phyloP scores from a whole-genome alignment of 2,888 invertebrate genomes.

The Galerucella pusilla region DNA sequence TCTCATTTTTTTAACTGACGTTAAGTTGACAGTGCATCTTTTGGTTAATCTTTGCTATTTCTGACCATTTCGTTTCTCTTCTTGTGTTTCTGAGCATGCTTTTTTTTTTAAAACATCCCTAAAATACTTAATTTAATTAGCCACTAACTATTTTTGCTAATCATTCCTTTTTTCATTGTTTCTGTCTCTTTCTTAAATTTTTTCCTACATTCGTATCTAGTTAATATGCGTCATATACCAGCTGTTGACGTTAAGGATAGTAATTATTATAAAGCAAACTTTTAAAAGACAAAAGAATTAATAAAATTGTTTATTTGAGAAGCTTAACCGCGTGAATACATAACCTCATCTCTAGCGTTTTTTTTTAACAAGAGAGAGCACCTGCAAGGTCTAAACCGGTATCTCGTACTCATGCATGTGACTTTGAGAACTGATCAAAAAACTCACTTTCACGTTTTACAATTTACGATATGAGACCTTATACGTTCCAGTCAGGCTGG shows the following conservation, averaged over 20 bases:
- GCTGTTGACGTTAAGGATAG: background rate
- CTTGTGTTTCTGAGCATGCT: too few species aligned
- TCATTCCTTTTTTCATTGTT: too few species aligned
- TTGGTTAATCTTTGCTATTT: too few species aligned
- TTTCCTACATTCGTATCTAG: too few species aligned
- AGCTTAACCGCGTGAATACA: background rate
- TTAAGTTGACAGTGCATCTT: too few species aligned
- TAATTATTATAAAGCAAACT: background rate
- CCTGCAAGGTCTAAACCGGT: conserved; percentile 50
- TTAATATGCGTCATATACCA: background rate
- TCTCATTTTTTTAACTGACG: too few species aligned
- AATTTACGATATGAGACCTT: conserved; percentile 19
- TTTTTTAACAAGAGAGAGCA: conserved; percentile 32
- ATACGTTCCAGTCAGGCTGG: background rate
- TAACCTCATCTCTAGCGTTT: conserved; percentile 4
- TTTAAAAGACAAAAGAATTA: background rate
- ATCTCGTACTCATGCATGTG: conserved; percentile 33
- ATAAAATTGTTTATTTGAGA: background rate
- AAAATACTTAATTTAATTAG: too few species aligned
- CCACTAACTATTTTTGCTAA: too few species aligned
- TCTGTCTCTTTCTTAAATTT: too few species aligned
- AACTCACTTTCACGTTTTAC: conserved; percentile 38
- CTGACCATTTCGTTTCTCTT: too few species aligned
- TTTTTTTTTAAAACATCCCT: too few species aligned
- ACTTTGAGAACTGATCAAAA: conserved; percentile 36